These are phyloP conservation scores for Gambusia yucatana DNA, from an alignment of 2,797 vertebrate species.

Conservation along the genomic window DNA sequence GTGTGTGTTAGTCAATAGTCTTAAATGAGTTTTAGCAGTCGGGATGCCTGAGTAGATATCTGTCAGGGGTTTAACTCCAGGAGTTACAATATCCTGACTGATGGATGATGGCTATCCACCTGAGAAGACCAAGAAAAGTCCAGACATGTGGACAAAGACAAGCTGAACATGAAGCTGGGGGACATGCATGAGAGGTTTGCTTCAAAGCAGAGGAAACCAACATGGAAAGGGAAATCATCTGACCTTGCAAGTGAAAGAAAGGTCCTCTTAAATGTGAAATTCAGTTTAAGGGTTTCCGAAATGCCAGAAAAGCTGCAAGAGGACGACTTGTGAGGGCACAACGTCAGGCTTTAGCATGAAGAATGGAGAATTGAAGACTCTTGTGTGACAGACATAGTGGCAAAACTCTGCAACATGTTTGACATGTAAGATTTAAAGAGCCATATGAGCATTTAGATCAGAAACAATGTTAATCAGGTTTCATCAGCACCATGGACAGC, in stretches of 20 bases:
- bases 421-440: not conserved
- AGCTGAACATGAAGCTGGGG: conserved; percentile 48
- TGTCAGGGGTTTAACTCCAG: conserved; percentile 54
- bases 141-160: conserved; percentile 52
- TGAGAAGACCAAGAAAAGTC: conserved; percentile 52
- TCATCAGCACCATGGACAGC: conserved; percentile 72
- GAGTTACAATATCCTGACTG: conserved; percentile 52
- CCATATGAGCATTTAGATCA: not conserved
- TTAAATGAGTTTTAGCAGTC: conserved; percentile 43
- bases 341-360: not conserved
- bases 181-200: conserved; percentile 44
- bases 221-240: conserved; percentile 12
- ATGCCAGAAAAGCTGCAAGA: conserved; percentile 1
- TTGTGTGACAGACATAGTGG: not conserved
- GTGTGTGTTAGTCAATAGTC: not conserved
- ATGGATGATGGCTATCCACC: conserved; percentile 65
- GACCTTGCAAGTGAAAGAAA: conserved; percentile 14
- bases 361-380: not conserved
- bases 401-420: not conserved
- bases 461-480: not conserved
- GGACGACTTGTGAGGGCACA: not conserved
- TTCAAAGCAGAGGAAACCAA: conserved; percentile 42
- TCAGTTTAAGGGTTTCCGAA: conserved; percentile 1
- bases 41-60: conserved; percentile 48
- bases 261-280: conserved; percentile 7